These are phyloP conservation scores for Amphipoea oculea DNA, from an alignment of 2,888 invertebrate genomes.

Conservation along the genomic window DNA sequence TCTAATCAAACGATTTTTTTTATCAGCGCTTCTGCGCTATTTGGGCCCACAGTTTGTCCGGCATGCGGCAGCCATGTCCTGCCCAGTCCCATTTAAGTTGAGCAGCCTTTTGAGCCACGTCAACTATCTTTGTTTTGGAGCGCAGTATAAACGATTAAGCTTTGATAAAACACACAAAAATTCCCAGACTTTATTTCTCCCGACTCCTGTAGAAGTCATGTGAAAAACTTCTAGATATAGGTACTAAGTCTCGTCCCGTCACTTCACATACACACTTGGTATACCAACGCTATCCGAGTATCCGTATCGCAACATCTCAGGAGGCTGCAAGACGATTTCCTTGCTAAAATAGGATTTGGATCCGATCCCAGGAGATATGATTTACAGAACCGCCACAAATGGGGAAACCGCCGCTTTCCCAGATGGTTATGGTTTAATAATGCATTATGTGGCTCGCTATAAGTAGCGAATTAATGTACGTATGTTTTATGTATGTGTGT, in stretches of 20 bases:
- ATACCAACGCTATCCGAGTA: constrained; percentile 1
- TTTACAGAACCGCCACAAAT: constrained; percentile 48
- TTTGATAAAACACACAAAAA: not conserved
- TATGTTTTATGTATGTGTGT: not conserved
- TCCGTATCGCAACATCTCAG: constrained; percentile 18
- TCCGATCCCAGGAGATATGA: constrained; percentile 57
- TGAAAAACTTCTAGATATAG: not conserved
- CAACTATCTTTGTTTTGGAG: too few relatives aligned
- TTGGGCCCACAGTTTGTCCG: too few relatives aligned
- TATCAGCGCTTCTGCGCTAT: too few relatives aligned
- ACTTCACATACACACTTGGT: constrained; percentile 5
- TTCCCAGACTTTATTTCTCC: not conserved
- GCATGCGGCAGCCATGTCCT: too few relatives aligned
- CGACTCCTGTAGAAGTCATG: too few relatives aligned
- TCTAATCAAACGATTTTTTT: not conserved
- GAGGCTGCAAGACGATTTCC: constrained; percentile 43
- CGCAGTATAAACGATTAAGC: too few relatives aligned
- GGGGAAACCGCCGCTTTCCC: constrained; percentile 35
- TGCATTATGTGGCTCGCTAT: constrained; percentile 20
- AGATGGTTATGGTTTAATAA: constrained; percentile 47
- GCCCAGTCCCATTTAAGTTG: too few relatives aligned
- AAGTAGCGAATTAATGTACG: constrained; percentile 45
- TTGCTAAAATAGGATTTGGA: constrained; percentile 49
- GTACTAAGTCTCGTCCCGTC: not conserved
- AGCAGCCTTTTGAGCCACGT: too few relatives aligned